These are phyloP conservation scores for Drosophila recens DNA, from an alignment of 2,888 invertebrate species.

Conservation along the genomic window DNA sequence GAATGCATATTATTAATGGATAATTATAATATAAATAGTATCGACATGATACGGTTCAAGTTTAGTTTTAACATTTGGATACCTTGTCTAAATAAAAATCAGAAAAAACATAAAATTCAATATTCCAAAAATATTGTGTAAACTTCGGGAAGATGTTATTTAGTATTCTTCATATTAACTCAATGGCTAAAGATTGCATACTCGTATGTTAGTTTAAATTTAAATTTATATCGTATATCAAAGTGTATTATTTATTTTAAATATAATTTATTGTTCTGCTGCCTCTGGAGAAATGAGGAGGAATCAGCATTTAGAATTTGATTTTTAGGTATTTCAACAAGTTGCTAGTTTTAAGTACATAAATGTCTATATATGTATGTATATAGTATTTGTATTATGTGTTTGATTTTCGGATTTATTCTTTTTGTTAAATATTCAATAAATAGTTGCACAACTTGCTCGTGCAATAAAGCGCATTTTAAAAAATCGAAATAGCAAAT, in stretches of 20 bases:
- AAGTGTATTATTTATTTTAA: conserved; percentile 49
- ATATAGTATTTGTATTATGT: conserved; percentile 65
- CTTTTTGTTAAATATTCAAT: conserved; percentile 65
- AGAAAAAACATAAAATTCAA: conserved; percentile 50
- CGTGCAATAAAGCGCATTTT: conserved; percentile 58
- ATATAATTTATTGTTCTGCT: conserved; percentile 57
- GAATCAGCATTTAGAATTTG: conserved; percentile 76
- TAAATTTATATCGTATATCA: conserved; percentile 68
- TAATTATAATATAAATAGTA: conserved; percentile 64
- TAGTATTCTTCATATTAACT: conserved; percentile 25
- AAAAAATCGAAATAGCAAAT: conserved; percentile 29
- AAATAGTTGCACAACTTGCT: conserved; percentile 59
- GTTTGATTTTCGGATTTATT: conserved; percentile 65
- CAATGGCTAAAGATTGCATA: conserved; percentile 35
- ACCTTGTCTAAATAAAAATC: conserved; percentile 40
- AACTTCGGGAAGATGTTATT: conserved; percentile 52
- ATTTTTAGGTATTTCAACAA: conserved; percentile 71
- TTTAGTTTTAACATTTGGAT: conserved; percentile 59
- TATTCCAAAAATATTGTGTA: conserved; percentile 58
- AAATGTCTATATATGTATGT: conserved; percentile 57
- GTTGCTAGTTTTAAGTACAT: conserved; percentile 78
- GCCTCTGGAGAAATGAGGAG: conserved; percentile 39
- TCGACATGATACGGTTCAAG: conserved; percentile 54
- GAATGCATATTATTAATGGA: conserved; percentile 74
- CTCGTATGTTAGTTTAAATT: conserved; percentile 11